These are phyloP conservation scores for Thereva nobilitata DNA, from an alignment of 2,888 invertebrate genomes.

Conservation along the genomic window DNA sequence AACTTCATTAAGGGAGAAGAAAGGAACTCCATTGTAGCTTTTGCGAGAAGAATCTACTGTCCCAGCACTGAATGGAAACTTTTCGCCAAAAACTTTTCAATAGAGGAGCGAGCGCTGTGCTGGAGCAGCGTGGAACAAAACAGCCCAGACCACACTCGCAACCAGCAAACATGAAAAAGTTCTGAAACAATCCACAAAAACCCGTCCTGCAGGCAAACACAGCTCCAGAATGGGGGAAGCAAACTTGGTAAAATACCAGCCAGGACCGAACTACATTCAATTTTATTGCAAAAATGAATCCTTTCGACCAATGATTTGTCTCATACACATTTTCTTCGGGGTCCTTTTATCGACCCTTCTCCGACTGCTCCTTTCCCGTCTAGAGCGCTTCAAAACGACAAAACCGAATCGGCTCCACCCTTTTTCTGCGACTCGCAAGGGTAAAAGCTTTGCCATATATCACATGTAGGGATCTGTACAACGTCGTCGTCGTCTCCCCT, in stretches of 20 bases:
- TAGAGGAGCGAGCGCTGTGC: constrained; percentile 10
- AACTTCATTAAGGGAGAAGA: constrained; percentile 15
- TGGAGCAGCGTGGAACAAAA: constrained; percentile 22
- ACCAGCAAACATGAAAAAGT: constrained; percentile 33
- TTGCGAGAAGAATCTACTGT: constrained; percentile 17
- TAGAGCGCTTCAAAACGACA: constrained; percentile 32
- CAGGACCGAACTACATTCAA: constrained; percentile 25
- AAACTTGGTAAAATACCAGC: constrained; percentile 17
- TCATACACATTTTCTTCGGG: constrained; percentile 5
- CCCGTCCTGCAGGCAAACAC: constrained; percentile 22
- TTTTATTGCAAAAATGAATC: constrained; percentile 31
- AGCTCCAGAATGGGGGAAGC: not conserved
- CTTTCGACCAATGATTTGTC: constrained; percentile 33
- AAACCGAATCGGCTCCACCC: constrained; percentile 39
- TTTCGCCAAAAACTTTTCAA: constrained; percentile 11
- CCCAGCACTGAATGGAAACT: constrained; percentile 18
- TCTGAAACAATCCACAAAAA: constrained; percentile 33
- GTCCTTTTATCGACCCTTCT: not conserved
- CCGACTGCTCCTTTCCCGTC: constrained; percentile 1
- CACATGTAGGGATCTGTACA: constrained; percentile 21
- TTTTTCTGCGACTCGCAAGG: constrained; percentile 36
- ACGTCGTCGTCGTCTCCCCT: not conserved
- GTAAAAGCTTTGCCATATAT: constrained; percentile 33
- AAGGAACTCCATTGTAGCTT: constrained; percentile 18
- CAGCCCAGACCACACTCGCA: constrained; percentile 22